These are phyloP conservation scores for Caenorhabditis macrosperma DNA, from an alignment of 2,888 invertebrate genomes.

Conservation along the genomic window DNA sequence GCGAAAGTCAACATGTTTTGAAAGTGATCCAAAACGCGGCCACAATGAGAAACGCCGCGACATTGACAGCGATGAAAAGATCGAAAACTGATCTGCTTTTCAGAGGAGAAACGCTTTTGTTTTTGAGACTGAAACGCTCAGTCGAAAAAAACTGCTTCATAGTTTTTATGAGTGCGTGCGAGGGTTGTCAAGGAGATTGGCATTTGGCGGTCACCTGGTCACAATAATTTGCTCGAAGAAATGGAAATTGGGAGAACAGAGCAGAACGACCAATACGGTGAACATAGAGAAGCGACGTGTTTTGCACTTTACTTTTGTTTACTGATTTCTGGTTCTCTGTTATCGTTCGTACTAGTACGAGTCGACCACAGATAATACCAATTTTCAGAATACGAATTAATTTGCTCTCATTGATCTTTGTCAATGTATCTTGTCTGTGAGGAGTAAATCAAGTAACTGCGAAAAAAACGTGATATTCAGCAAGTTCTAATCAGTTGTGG, in stretches of 20 bases:
- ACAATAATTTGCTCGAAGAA: not conserved
- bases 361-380: not conserved
- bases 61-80: not conserved
- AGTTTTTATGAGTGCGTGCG: not conserved
- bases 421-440: no score
- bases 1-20: slow-evolving; percentile 28
- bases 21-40: slow-evolving; percentile 17
- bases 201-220: not conserved
- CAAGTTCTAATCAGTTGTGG: slow-evolving; percentile 16
- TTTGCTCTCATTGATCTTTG: no score
- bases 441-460: no score
- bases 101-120: slow-evolving; percentile 1
- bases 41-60: slow-evolving; percentile 16
- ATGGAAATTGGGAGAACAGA: not conserved
- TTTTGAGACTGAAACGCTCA: not conserved
- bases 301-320: not conserved
- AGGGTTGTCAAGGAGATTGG: slow-evolving; percentile 7
- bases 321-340: not conserved
- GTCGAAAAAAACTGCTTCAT: not conserved
- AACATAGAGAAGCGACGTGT: no score
- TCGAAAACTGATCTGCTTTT: slow-evolving; percentile 8
- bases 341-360: not conserved
- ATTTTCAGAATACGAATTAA: no score
- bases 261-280: no score
- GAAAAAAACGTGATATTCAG: slow-evolving; percentile 15